These are phyloP conservation scores for Diogma glabrata DNA, from an alignment of 2,888 invertebrate species.

Conservation along the genomic window DNA sequence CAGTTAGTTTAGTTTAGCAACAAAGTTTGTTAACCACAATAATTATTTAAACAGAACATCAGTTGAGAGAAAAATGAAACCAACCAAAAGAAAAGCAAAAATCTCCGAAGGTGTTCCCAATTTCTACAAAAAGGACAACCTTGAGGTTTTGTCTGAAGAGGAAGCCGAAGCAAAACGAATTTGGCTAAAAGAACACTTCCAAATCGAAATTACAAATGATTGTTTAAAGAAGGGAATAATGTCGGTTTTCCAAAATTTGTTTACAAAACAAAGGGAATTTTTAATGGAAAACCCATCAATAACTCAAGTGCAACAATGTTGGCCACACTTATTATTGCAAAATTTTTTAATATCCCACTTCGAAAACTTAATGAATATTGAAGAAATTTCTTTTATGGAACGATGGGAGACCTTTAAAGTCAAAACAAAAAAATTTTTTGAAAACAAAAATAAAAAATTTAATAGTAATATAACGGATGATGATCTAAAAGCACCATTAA, in stretches of 20 bases:
- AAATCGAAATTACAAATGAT: background rate
- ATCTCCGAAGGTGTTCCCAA: background rate
- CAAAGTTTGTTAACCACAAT: background rate
- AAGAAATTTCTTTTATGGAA: background rate
- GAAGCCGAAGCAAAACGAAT: background rate
- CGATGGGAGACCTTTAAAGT: background rate
- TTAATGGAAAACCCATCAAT: background rate
- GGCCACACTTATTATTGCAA: background rate
- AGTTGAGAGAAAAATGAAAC: no score
- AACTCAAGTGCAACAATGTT: background rate
- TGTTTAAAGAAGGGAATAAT: background rate
- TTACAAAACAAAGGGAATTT: background rate
- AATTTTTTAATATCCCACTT: no score
- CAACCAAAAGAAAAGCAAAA: background rate
- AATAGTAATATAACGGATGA: no score
- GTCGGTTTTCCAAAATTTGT: background rate
- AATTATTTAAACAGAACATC: background rate
- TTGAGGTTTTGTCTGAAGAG: background rate
- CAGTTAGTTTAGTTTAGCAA: background rate
- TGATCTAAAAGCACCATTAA: no score
- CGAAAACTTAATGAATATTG: background rate
- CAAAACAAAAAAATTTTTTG: background rate
- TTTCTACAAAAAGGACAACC: background rate
- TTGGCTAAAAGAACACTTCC: background rate
- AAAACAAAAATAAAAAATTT: background rate